Conservation (phyloP, 2,888 invertebrate genomes). For the Hypomecis punctinalis region DNA sequence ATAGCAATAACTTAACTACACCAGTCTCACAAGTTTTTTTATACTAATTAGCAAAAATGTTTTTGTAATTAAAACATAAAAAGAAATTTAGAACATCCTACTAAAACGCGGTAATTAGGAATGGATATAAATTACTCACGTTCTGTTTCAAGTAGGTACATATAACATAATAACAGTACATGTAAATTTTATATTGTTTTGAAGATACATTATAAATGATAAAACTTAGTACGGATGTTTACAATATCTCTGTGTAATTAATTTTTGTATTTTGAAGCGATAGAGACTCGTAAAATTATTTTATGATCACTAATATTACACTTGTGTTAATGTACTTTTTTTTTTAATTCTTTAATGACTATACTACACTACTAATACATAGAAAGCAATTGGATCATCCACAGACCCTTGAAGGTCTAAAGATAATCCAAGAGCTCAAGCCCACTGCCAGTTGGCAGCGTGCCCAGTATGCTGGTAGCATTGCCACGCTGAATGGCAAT, state of each 20-base stretch:
- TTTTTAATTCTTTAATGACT: neutral
- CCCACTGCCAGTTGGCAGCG: no score
- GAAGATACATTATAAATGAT: neutral
- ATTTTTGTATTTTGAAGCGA: neutral
- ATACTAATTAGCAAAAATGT: slow-evolving; percentile 25
- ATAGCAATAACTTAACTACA: slow-evolving; percentile 9
- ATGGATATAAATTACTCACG: slow-evolving; percentile 13
- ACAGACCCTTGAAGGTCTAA: no score
- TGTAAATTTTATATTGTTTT: slow-evolving; percentile 9
- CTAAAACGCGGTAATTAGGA: slow-evolving; percentile 24
- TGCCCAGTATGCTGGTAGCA: no score
- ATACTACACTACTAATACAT: no score
- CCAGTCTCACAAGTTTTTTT: slow-evolving; percentile 11
- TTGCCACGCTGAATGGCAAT: no score
- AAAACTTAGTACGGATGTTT: slow-evolving; percentile 4
- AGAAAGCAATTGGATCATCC: no score
- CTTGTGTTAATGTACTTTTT: neutral
- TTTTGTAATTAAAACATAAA: slow-evolving; percentile 27
- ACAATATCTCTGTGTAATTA: slow-evolving; percentile 3
- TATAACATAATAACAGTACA: slow-evolving; percentile 8
- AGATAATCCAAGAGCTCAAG: no score
- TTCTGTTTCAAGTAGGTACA: slow-evolving; percentile 15
- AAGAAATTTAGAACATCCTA: slow-evolving; percentile 23
- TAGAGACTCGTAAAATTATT: neutral
- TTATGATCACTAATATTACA: neutral